Evolutionary conservation across 2,797 vertebrate species (phyloP).

Genomic region (Yasuhikotakia modesta): DNA sequence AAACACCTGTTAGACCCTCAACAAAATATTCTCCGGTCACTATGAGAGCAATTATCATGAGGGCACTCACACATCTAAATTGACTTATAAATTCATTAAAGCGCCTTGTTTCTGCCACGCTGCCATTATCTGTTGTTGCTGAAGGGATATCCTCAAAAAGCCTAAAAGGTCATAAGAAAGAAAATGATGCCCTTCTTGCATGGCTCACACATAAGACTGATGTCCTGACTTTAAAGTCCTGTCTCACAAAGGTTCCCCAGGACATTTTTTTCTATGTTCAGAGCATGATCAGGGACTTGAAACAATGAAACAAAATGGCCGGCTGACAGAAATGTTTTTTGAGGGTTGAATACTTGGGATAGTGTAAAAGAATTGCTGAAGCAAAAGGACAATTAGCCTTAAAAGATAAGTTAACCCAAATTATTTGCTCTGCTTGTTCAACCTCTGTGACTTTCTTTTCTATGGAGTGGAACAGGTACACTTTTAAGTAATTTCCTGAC

Average conservation of each 20-base stretch:
- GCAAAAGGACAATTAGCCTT: neutral
- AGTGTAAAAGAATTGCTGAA: neutral
- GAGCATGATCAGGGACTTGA: constrained; percentile 16
- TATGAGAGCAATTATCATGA: constrained; percentile 54
- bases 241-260: constrained; percentile 8
- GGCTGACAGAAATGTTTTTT: neutral
- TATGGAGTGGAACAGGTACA: neutral
- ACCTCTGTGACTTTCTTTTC: neutral
- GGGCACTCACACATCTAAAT: constrained; percentile 60
- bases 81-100: constrained; percentile 59
- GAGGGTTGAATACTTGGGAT: neutral
- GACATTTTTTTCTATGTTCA: constrained; percentile 32
- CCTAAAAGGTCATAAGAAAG: constrained; percentile 39
- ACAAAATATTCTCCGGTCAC: constrained; percentile 66
- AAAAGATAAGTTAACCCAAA: neutral
- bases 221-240: constrained; percentile 18
- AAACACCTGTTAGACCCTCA: constrained; percentile 71
- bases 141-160: constrained; percentile 34
- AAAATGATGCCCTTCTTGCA: constrained; percentile 27
- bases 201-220: constrained; percentile 9
- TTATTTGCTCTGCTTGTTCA: neutral
- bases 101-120: constrained; percentile 22
- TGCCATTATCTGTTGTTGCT: constrained; percentile 35
- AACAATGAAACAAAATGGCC: constrained; percentile 12
- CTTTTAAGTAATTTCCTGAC: neutral